A percentile compares a stretch with the other conserved stretches of the same genome.
Evolutionary conservation across 2,113 vertebrate genomes (phyloP).

Genomic region (Arenaria interpres): DNA sequence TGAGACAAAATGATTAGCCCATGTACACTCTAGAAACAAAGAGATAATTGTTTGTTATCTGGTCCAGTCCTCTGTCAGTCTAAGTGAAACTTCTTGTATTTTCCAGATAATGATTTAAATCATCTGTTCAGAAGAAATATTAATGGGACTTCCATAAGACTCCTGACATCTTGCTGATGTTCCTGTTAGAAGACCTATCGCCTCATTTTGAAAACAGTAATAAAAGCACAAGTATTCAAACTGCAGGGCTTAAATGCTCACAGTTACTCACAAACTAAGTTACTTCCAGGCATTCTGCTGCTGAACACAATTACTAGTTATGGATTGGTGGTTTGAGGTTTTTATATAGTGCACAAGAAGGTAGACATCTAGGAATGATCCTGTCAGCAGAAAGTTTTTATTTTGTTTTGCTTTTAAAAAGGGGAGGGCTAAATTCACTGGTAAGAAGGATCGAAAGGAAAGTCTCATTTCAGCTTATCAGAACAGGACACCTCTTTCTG

Average conservation of each 20-base stretch:
- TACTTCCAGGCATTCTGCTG: not conserved
- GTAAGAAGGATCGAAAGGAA: not conserved
- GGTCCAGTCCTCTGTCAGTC: not conserved
- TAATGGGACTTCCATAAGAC: not conserved
- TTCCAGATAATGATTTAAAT: slow-evolving; percentile 45
- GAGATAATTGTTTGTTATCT: not conserved
- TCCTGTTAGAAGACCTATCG: slow-evolving; percentile 22
- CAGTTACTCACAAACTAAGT: not conserved
- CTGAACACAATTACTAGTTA: not conserved
- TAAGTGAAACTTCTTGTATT: slow-evolving; percentile 50
- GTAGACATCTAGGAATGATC: not conserved
- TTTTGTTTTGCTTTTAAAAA: not conserved
- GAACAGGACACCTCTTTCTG: not conserved
- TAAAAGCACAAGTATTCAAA: not conserved
- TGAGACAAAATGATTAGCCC: not conserved
- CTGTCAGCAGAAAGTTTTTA: not conserved
- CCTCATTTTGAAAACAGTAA: not conserved
- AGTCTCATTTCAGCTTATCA: not conserved
- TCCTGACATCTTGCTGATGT: slow-evolving; percentile 13
- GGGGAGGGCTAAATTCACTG: not conserved
- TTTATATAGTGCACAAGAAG: not conserved
- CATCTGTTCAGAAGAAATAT: slow-evolving; percentile 37
- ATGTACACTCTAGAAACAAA: not conserved
- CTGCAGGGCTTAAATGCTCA: not conserved
- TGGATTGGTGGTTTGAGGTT: not conserved